phyloP scores from a whole-genome alignment of 2,888 invertebrate species.

The Rhopalosiphum nymphaeae region DNA sequence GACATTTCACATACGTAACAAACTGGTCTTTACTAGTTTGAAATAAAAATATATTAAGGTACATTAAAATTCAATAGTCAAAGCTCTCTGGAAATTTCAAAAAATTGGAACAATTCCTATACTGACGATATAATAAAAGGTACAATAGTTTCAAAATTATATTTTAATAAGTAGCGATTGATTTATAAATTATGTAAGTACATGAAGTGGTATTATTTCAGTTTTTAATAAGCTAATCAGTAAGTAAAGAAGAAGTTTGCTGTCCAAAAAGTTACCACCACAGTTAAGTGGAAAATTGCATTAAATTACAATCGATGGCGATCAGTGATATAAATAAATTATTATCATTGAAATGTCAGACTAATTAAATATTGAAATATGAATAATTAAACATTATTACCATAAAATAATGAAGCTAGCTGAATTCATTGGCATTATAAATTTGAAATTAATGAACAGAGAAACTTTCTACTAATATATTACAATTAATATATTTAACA shows the following conservation, averaged over 20 bases:
- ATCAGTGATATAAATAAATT: background rate
- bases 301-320: background rate
- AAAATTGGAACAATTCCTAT: background rate
- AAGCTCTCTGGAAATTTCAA: background rate
- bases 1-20: constrained; percentile 46
- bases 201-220: background rate
- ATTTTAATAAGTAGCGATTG: background rate
- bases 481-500: background rate
- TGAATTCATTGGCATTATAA: background rate
- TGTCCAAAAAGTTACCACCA: background rate
- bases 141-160: background rate
- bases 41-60: background rate
- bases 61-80: background rate
- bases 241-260: background rate
- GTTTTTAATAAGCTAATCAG: background rate
- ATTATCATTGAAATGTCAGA: background rate
- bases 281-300: background rate
- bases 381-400: background rate
- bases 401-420: background rate
- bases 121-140: background rate
- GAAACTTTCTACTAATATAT: background rate
- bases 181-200: background rate
- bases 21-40: constrained; percentile 11
- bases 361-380: constrained; percentile 1
- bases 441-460: background rate